A percentile compares a stretch with the other conserved stretches of the same genome.
Evolutionary conservation across 1,140 invertebrate species (phyloP).

Genomic region (Papilio dardanus): DNA sequence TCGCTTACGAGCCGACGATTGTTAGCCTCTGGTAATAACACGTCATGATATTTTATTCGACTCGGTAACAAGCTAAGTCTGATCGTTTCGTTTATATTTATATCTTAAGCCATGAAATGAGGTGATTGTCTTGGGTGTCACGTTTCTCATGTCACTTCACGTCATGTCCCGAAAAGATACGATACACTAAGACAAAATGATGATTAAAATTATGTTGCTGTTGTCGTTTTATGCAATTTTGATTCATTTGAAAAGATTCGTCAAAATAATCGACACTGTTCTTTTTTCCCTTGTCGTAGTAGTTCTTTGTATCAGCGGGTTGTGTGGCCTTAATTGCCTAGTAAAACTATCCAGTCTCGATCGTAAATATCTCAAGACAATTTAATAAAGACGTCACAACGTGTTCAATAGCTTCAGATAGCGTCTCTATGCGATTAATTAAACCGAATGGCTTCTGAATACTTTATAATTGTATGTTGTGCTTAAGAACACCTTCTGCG

Average conservation of each 20-base stretch:
- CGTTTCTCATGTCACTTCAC: neutral
- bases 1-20: neutral
- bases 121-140: neutral
- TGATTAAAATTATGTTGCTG: no score
- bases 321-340: constrained; percentile 27
- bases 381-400: constrained; percentile 34
- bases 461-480: constrained; percentile 24
- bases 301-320: neutral
- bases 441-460: constrained; percentile 17
- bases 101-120: neutral
- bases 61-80: neutral
- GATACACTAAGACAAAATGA: no score
- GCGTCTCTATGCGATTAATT: constrained; percentile 21
- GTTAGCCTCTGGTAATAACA: constrained; percentile 10
- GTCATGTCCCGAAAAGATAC: no score
- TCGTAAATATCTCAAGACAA: constrained; percentile 31
- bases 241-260: neutral
- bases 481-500: neutral
- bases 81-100: neutral
- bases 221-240: neutral
- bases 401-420: constrained; percentile 33
- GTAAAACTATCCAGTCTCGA: constrained; percentile 3
- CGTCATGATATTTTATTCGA: neutral
- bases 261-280: neutral
- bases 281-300: neutral